A percentile compares a stretch with the other conserved stretches of the same genome.
phyloP scores from a whole-genome alignment of 2,888 invertebrate genomes.

The Therioaphis trifolii region DNA sequence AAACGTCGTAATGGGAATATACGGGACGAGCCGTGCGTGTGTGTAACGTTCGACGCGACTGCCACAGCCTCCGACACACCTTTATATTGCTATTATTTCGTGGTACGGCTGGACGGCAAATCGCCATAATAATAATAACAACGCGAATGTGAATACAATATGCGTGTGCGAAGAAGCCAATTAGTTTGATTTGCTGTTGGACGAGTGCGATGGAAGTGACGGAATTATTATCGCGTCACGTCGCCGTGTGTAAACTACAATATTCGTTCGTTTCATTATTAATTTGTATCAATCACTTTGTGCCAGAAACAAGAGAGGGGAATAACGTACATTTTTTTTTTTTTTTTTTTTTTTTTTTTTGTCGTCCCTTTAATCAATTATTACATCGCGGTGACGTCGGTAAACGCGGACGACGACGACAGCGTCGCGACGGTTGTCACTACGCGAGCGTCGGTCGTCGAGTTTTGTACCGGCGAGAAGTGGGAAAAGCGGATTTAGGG shows the following conservation, averaged over 20 bases:
- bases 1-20: no score
- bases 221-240: neutral
- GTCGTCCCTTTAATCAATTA: constrained; percentile 43
- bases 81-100: constrained; percentile 45
- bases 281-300: constrained; percentile 33
- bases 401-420: neutral
- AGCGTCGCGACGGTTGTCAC: neutral
- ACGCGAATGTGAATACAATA: neutral
- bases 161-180: constrained; percentile 19
- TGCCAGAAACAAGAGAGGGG: neutral
- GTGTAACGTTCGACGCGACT: neutral
- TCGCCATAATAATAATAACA: neutral
- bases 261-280: constrained; percentile 4
- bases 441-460: neutral
- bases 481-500: neutral
- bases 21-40: neutral
- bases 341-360: no score
- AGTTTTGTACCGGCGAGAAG: neutral
- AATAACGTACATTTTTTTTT: constrained; percentile 1
- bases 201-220: neutral
- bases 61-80: constrained; percentile 12
- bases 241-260: neutral
- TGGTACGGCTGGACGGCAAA: constrained; percentile 30
- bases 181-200: constrained; percentile 17
- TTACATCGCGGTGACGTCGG: neutral